Evolutionary conservation across 2,888 invertebrate species (phyloP).

Genomic region (Acrobasis consociella): DNA sequence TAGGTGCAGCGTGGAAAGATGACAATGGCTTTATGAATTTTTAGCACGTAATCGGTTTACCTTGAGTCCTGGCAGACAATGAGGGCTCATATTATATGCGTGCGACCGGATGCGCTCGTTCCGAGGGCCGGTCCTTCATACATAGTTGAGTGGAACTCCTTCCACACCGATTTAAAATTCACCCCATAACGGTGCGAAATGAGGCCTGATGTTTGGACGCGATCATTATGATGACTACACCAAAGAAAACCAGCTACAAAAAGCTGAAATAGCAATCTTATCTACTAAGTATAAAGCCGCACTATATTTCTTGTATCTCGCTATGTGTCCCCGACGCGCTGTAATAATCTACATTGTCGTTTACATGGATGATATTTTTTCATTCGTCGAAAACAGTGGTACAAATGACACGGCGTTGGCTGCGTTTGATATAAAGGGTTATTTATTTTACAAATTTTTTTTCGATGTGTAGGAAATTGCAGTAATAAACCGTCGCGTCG

Average conservation of each 20-base stretch:
- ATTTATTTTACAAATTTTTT: constrained; percentile 32
- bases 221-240: constrained; percentile 54
- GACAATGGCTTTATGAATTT: constrained; percentile 74
- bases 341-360: constrained; percentile 74
- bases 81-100: constrained; percentile 64
- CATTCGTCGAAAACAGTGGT: constrained; percentile 57
- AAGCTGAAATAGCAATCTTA: constrained; percentile 44
- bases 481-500: too few relatives aligned
- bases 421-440: constrained; percentile 53
- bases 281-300: constrained; percentile 40
- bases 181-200: constrained; percentile 68
- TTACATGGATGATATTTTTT: constrained; percentile 70
- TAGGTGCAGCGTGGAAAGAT: constrained; percentile 55
- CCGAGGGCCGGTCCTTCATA: constrained; percentile 67
- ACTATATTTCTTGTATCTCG: constrained; percentile 62
- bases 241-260: constrained; percentile 22
- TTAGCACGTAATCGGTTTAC: constrained; percentile 75
- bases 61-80: constrained; percentile 66
- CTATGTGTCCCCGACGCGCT: constrained; percentile 64
- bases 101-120: constrained; percentile 64
- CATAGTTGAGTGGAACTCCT: constrained; percentile 72
- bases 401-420: constrained; percentile 37
- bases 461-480: too few relatives aligned
- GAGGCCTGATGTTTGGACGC: constrained; percentile 60
- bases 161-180: constrained; percentile 72